These are phyloP conservation scores for Ataeniobius toweri DNA, from an alignment of 2,797 vertebrate species.

Conservation along the genomic window DNA sequence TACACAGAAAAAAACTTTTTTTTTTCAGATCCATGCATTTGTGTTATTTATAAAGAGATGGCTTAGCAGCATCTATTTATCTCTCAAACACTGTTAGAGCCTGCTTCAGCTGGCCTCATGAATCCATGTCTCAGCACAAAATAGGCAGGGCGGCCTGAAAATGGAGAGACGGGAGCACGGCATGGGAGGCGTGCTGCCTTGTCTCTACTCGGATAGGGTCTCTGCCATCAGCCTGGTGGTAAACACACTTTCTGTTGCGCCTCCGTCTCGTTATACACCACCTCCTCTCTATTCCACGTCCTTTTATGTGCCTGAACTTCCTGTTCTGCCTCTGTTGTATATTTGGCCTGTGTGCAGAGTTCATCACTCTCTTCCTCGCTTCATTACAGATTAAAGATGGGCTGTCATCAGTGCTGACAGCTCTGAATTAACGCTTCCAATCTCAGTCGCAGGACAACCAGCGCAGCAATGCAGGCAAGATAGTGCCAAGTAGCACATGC, in stretches of 20 bases:
- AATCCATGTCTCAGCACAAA: conserved; percentile 39
- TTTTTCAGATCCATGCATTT: conserved; percentile 53
- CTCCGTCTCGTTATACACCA: conserved; percentile 51
- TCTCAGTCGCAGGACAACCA: conserved; percentile 44
- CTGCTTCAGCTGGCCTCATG: conserved; percentile 31
- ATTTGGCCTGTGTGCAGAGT: conserved; percentile 54
- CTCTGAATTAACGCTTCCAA: conserved; percentile 40
- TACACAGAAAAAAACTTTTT: conserved; percentile 42
- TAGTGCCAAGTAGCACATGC: conserved; percentile 21
- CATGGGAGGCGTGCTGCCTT: conserved; percentile 32
- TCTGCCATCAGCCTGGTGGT: conserved; percentile 46
- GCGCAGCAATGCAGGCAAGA: conserved; percentile 33
- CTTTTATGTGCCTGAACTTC: conserved; percentile 50
- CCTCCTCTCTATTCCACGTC: conserved; percentile 19
- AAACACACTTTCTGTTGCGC: conserved; percentile 52
- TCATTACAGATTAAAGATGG: conserved; percentile 78
- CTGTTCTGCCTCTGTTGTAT: conserved; percentile 40
- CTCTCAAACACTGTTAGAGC: conserved; percentile 40
- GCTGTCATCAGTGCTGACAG: conserved; percentile 68
- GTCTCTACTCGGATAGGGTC: conserved; percentile 48
- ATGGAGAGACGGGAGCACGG: conserved; percentile 32
- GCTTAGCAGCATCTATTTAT: conserved; percentile 48
- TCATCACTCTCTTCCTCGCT: conserved; percentile 74
- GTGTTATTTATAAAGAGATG: conserved; percentile 61
- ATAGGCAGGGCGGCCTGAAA: conserved; percentile 35